Base-by-base conservation (phyloP, 2,888 invertebrate genomes). In the Ectobius pallidus region DNA sequence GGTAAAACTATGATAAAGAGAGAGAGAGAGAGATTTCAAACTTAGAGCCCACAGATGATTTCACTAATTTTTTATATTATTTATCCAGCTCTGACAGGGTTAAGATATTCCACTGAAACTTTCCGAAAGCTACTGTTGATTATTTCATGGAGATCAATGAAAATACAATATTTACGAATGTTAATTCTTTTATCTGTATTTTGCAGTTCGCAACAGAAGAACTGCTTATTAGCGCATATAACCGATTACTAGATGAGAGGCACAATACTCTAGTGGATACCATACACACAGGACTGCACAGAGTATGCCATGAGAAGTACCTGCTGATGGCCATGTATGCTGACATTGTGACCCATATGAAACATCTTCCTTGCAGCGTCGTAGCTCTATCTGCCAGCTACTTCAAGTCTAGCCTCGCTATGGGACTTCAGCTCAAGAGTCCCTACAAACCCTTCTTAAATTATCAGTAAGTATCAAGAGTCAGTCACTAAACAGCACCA, bases 391-490 rank as follows among this genome's bases (percentile, higher is more conserved):
- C 25, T 22, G n/a, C 1, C 14, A 25, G 22, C 52, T 52, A 52
- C 25, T 52, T 52, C 52, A 18, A 2, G 25, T 20, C 25, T 22
- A 22, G 22, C 14, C 25, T 52, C 22, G 4, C 52, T 11, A 22
- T 52, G 16, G 52, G 52, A 1, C 52, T 52, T 18, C 9, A 14
- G 0, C 27, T 52, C 52, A 22, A 52, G 11, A 2, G 52, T 11
- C 52, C 52, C 14, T 52, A 25, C 25, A 52, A 52, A 22, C 22
- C 25, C 52, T 52, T 52, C 52, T 14, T 52, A 20, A 52, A 52
- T 22, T 52, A 52, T 14, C 22, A 52, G 52, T 52, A 52, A 52
- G 52, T 34, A n/a, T n/a, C n/a, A n/a, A n/a, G n/a, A n/a, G n/a
- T n/a, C n/a, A n/a, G n/a, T n/a, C n/a, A n/a, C n/a, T n/a, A n/a